Evolutionary conservation across 2,888 invertebrate species (phyloP), one percentile per base, ranked within the genome.

Genomic region (Caenorhabditis sp.): DNA sequence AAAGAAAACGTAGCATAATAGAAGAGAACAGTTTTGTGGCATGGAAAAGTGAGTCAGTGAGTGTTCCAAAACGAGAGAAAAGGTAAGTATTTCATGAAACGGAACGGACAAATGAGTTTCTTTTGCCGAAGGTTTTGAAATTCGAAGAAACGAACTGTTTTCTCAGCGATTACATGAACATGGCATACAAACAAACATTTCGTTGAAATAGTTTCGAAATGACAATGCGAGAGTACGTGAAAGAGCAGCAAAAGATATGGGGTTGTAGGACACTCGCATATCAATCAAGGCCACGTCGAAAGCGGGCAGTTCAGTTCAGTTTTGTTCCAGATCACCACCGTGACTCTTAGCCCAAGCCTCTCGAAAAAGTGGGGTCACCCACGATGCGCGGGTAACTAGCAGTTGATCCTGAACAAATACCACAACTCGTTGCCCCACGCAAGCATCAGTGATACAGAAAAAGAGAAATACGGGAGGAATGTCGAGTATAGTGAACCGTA

Each of bases 331-430:
- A 39, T n/a, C n/a, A n/a, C n/a, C n/a, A n/a, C n/a, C n/a, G 46
- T 68, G 46, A 46, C 46, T 50, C 32, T 41, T 48, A 32, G 43
- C 20, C 48, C 56, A 24, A 46, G 30, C 27, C 58, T 59, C 52
- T 59, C 37, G 32, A 66, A 41, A 50, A 46, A 50, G 39, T 27
- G 62, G 50, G 50, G 62, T 62, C 62, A 61, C 62, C 62, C 41
- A 62, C 48, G 41, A 48, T 62, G 52, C n/a, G 41, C 43, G 63
- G 53, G 52, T 52, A 63, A 62, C 50, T 62, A 35, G 15, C 15
- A 46, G 48, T 58, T 58, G 70, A 70, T 59, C 70, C 70, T 70
- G 59, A 70, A 70, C 70, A 70, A 70, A 70, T 53, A 70, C 58
- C 68, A 68, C 39, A 32, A 46, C 55, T 55, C 56, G 37, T 50